A percentile compares a stretch with the other conserved stretches of the same genome.
These are phyloP conservation scores for Lycorma delicatula DNA, from an alignment of 1,140 invertebrate species.

Conservation along the genomic window DNA sequence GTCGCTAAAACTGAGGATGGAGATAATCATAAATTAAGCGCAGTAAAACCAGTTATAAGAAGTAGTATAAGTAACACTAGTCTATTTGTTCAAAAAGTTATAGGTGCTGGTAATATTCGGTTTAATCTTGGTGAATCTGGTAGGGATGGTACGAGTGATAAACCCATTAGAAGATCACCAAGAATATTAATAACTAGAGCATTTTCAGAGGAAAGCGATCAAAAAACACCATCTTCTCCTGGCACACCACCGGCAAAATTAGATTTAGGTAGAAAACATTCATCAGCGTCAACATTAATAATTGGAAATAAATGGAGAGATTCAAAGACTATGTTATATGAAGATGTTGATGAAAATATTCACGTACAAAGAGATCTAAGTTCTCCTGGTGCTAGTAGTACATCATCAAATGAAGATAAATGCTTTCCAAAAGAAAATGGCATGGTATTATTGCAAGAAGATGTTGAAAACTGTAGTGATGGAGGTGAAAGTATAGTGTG, in stretches of 20 bases:
- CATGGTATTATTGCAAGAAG: no score
- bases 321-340: no score
- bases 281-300: conserved; percentile 45
- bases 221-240: conserved; percentile 36
- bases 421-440: no score
- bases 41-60: conserved; percentile 34
- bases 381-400: no score
- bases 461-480: no score
- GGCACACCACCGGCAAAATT: conserved; percentile 33
- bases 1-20: conserved; percentile 16
- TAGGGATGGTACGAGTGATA: conserved; percentile 37
- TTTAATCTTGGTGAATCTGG: conserved; percentile 33
- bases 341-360: no score
- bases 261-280: conserved; percentile 42
- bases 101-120: conserved; percentile 38
- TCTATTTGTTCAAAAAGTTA: conserved; percentile 44
- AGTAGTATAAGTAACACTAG: conserved; percentile 40
- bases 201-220: conserved; percentile 56
- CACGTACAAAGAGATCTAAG: no score
- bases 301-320: conserved; percentile 2
- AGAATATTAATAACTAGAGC: conserved; percentile 59
- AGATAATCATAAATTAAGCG: background rate
- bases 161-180: conserved; percentile 40
- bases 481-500: no score
- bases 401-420: no score